Percentiles rank a stretch among this genome's conserved stretches.
Conservation (phyloP, 2,113 vertebrate species). For the Menidia beryllina region DNA sequence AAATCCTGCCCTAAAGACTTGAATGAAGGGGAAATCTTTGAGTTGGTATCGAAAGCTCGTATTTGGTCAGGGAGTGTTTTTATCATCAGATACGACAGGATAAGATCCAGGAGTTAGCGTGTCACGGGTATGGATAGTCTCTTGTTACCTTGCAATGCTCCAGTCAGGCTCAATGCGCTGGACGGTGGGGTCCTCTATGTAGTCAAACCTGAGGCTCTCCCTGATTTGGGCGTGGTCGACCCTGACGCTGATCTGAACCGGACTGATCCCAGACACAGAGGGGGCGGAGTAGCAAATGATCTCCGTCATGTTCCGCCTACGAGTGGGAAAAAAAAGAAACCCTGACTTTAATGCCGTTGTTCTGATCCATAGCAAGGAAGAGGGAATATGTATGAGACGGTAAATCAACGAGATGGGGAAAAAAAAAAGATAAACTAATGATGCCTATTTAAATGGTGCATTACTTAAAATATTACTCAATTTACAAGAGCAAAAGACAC, state of each 20-base stretch:
- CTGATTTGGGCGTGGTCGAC: slow-evolving; percentile 91
- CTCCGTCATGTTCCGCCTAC: slow-evolving; percentile 90
- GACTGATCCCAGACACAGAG: slow-evolving; percentile 87
- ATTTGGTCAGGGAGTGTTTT: not conserved
- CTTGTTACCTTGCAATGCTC: slow-evolving; percentile 93
- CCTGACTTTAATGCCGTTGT: not conserved
- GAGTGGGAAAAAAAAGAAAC: not conserved
- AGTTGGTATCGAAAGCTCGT: slow-evolving; percentile 3
- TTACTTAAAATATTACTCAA: slow-evolving; percentile 5
- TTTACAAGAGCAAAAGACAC: slow-evolving; percentile 13
- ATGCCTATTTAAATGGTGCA: not conserved
- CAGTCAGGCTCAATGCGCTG: slow-evolving; percentile 94
- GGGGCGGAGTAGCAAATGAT: slow-evolving; percentile 93
- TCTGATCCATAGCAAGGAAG: not conserved
- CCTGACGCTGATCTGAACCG: slow-evolving; percentile 88
- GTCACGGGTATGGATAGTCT: no score
- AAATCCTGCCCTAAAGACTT: slow-evolving; percentile 18
- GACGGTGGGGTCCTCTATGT: slow-evolving; percentile 96
- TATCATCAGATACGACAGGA: no score
- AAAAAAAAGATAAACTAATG: slow-evolving; percentile 1
- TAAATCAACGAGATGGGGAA: not conserved
- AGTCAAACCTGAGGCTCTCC: slow-evolving; percentile 90
- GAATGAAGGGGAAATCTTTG: not conserved
- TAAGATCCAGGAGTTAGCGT: no score
- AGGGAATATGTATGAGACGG: not conserved